phyloP scores from a whole-genome alignment of 2,888 invertebrate genomes.

The Platycheirus rosarum region DNA sequence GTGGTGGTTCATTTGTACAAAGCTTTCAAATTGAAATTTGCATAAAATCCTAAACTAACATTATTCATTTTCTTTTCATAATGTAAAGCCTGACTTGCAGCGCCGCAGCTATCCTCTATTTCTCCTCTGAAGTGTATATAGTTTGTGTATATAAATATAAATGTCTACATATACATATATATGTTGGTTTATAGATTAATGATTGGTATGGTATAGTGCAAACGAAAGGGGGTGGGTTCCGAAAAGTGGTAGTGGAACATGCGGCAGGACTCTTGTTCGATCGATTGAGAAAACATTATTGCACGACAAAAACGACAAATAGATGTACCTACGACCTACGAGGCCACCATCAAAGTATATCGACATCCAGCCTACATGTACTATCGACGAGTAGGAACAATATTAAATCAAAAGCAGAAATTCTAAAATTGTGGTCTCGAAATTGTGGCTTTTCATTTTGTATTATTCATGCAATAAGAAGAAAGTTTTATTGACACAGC shows the following conservation, averaged over 20 bases:
- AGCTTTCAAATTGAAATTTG: conserved; percentile 71
- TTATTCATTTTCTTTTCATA: conserved; percentile 73
- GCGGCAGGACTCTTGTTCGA: conserved; percentile 35
- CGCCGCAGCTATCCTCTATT: conserved; percentile 21
- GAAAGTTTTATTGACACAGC: conserved; percentile 50
- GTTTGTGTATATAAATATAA: background rate
- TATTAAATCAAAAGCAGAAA: conserved; percentile 51
- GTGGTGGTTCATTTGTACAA: conserved; percentile 62
- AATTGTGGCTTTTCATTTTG: conserved; percentile 37
- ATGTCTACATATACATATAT: conserved; percentile 22
- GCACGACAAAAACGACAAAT: background rate
- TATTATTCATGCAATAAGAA: conserved; percentile 17
- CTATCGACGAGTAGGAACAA: background rate
- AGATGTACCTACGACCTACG: too few relatives aligned
- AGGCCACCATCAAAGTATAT: conserved; percentile 20
- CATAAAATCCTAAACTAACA: conserved; percentile 73
- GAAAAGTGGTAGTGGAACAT: conserved; percentile 22
- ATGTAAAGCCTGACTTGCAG: conserved; percentile 66
- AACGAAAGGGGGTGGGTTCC: background rate
- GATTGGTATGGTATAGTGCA: conserved; percentile 2
- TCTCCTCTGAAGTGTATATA: conserved; percentile 11
- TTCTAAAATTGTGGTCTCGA: conserved; percentile 50
- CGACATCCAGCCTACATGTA: background rate
- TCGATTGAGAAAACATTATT: conserved; percentile 53
- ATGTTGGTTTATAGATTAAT: conserved; percentile 59